Evolutionary conservation across 2,888 invertebrate genomes (phyloP).

Genomic region (Leptinotarsa tumamoca): DNA sequence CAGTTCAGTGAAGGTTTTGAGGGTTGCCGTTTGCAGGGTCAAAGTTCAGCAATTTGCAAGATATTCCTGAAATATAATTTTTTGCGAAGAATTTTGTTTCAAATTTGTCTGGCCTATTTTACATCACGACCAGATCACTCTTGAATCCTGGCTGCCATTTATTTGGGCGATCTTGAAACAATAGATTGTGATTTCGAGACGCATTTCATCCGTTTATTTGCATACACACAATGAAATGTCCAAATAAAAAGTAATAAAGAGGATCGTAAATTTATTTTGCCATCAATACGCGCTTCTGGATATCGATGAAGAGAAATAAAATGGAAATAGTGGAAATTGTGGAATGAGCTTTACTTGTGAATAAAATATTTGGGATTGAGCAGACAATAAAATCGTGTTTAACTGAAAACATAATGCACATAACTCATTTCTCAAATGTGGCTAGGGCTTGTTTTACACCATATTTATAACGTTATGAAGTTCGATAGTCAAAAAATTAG

Average conservation of each 20-base stretch:
- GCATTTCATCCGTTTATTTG: conserved; percentile 62
- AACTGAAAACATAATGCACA: no score
- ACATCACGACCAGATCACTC: conserved; percentile 50
- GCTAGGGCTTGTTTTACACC: no score
- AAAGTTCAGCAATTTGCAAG: no score
- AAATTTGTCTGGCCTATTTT: conserved; percentile 50
- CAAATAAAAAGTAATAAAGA: conserved; percentile 64
- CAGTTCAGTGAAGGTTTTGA: no score
- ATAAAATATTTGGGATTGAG: no score
- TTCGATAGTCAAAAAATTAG: no score
- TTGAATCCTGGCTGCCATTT: conserved; percentile 48
- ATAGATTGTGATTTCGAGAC: conserved; percentile 55
- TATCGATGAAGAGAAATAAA: conserved; percentile 1
- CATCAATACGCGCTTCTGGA: conserved; percentile 24
- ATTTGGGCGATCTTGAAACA: conserved; percentile 56
- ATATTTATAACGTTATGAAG: no score
- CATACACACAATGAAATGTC: conserved; percentile 65
- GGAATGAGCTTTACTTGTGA: neutral
- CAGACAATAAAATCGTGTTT: no score
- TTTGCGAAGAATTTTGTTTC: neutral
- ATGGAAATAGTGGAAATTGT: neutral
- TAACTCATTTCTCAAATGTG: no score
- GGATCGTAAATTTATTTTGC: conserved; percentile 58
- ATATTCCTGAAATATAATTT: neutral
- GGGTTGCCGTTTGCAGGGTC: no score